Evolutionary conservation across 2,797 vertebrate species (phyloP).

Genomic region (Ctenosaura bakeri): DNA sequence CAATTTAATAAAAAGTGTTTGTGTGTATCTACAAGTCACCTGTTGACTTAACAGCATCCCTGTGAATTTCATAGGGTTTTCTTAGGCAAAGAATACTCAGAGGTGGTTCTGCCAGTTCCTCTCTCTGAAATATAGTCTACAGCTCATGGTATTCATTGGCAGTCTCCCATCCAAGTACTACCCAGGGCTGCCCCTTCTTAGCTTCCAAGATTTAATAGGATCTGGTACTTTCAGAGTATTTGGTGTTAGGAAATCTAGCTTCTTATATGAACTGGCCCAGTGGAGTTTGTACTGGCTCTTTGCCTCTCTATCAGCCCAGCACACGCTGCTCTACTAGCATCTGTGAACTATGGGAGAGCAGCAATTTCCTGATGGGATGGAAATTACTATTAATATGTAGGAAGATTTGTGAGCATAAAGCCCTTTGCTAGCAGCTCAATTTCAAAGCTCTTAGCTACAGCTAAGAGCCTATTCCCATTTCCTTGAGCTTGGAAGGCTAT

Average conservation of each 20-base stretch:
- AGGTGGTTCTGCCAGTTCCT: no score
- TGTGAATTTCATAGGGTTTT: no score
- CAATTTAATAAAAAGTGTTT: not conserved
- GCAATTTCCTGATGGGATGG: not conserved
- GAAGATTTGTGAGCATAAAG: conserved; percentile 3
- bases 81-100: no score
- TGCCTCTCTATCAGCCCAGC: not conserved
- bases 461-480: not conserved
- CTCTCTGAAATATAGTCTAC: no score
- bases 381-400: conserved; percentile 3
- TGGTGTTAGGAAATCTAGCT: not conserved
- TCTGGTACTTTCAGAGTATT: no score
- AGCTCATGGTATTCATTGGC: no score
- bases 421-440: not conserved
- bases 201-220: no score
- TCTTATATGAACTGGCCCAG: not conserved
- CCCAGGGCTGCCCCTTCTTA: no score
- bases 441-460: conserved; percentile 10
- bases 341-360: not conserved
- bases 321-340: not conserved
- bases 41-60: no score
- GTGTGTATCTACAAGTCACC: no score
- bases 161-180: no score
- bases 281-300: not conserved
- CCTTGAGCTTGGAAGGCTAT: not conserved